phyloP scores from a whole-genome alignment of 1,140 invertebrate genomes.

The Amphibalanus amphitrite region DNA sequence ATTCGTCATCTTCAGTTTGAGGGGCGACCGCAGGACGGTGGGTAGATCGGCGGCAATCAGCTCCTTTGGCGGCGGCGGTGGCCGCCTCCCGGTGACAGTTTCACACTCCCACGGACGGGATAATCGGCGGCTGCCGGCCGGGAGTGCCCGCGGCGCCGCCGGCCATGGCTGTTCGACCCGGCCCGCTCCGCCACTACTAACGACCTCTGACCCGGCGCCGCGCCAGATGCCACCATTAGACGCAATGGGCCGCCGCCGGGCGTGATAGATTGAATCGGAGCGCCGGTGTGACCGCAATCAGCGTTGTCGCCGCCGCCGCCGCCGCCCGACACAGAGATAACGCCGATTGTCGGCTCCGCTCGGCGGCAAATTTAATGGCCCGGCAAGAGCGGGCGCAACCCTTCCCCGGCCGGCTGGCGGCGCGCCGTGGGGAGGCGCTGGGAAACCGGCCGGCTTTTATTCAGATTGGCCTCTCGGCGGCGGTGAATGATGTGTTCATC shows the following conservation, averaged over 20 bases:
- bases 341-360: not conserved
- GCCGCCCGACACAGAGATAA: too few species aligned
- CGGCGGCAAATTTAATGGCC: not conserved
- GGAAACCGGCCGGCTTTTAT: not conserved
- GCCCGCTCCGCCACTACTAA: not conserved
- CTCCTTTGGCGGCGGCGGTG: too few species aligned
- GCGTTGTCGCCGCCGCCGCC: not conserved
- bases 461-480: not conserved
- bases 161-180: too few species aligned
- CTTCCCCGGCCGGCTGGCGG: not conserved
- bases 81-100: too few species aligned
- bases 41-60: too few species aligned
- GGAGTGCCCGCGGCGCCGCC: too few species aligned
- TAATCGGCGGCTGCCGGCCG: too few species aligned
- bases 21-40: too few species aligned
- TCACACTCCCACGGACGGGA: too few species aligned
- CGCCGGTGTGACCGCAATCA: not conserved
- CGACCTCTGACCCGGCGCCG: not conserved
- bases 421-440: too few species aligned
- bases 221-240: not conserved
- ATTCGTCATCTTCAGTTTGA: too few species aligned
- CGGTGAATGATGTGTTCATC: not conserved
- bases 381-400: not conserved
- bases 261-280: not conserved
- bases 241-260: not conserved